These are phyloP conservation scores for Platycheirus rosarum DNA, from an alignment of 2,888 invertebrate genomes.

Conservation along the genomic window DNA sequence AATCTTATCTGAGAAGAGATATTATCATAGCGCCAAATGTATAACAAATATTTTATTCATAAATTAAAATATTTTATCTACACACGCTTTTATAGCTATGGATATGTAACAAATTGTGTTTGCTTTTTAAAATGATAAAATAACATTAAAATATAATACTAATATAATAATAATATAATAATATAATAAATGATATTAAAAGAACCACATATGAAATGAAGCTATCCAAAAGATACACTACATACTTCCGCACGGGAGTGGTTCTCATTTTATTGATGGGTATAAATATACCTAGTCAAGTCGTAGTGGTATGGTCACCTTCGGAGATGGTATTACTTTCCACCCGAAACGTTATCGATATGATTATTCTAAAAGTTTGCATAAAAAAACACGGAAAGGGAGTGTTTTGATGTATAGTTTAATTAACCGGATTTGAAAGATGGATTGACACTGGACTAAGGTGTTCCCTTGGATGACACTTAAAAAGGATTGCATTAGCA, in stretches of 20 bases:
- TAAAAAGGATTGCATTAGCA: neutral
- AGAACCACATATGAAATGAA: neutral
- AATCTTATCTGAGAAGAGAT: too few relatives aligned
- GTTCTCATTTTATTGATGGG: constrained; percentile 48
- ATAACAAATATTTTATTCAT: too few relatives aligned
- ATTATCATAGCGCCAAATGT: too few relatives aligned
- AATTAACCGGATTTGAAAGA: constrained; percentile 5
- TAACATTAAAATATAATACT: too few relatives aligned
- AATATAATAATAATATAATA: too few relatives aligned
- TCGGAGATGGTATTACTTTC: constrained; percentile 52
- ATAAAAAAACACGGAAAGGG: neutral
- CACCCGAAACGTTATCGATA: constrained; percentile 24
- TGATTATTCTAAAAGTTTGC: constrained; percentile 22
- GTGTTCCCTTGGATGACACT: neutral
- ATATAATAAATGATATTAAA: constrained; percentile 1
- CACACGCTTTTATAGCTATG: too few relatives aligned
- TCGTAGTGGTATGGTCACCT: constrained; percentile 44
- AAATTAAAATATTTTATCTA: too few relatives aligned
- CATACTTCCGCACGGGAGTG: constrained; percentile 64
- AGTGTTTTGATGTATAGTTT: neutral
- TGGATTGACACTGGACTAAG: constrained; percentile 4
- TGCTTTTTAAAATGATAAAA: too few relatives aligned
- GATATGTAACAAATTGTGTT: too few relatives aligned
- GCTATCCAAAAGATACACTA: constrained; percentile 5
- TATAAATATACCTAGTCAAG: constrained; percentile 33